Percentiles rank a stretch among this genome's conserved stretches.
These are phyloP conservation scores for Suillia variegata DNA, from an alignment of 2,888 invertebrate genomes.

Conservation along the genomic window DNA sequence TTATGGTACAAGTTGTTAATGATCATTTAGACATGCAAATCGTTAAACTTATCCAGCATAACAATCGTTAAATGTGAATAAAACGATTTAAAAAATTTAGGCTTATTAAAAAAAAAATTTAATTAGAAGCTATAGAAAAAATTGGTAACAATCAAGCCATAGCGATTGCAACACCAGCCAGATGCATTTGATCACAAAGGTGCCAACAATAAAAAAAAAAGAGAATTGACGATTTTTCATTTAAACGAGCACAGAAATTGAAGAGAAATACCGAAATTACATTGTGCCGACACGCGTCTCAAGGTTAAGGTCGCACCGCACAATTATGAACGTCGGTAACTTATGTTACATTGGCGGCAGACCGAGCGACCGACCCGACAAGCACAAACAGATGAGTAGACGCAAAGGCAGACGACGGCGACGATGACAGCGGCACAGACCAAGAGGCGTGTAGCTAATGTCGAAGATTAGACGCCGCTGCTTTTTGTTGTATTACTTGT, in stretches of 20 bases:
- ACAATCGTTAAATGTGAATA: too few relatives aligned
- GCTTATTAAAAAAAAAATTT: too few relatives aligned
- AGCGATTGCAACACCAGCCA: neutral
- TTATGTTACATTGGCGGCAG: too few relatives aligned
- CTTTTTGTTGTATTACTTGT: conserved; percentile 3
- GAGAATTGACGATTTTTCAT: neutral
- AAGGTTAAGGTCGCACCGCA: neutral
- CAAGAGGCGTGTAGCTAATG: neutral
- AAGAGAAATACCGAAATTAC: neutral
- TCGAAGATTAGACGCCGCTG: neutral
- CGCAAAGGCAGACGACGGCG: too few relatives aligned
- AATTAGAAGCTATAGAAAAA: neutral
- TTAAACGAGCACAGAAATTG: neutral
- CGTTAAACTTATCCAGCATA: too few relatives aligned
- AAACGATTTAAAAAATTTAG: too few relatives aligned
- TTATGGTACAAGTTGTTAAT: too few relatives aligned
- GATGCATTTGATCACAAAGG: neutral
- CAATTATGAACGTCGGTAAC: too few relatives aligned
- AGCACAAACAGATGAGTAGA: too few relatives aligned
- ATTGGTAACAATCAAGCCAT: neutral
- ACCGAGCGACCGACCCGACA: too few relatives aligned
- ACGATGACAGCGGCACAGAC: neutral
- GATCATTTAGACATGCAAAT: too few relatives aligned
- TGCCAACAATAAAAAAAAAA: too few relatives aligned
- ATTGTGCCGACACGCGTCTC: neutral